phyloP scores from a whole-genome alignment of 2,797 vertebrate genomes.

The Tolypeutes matacus region DNA sequence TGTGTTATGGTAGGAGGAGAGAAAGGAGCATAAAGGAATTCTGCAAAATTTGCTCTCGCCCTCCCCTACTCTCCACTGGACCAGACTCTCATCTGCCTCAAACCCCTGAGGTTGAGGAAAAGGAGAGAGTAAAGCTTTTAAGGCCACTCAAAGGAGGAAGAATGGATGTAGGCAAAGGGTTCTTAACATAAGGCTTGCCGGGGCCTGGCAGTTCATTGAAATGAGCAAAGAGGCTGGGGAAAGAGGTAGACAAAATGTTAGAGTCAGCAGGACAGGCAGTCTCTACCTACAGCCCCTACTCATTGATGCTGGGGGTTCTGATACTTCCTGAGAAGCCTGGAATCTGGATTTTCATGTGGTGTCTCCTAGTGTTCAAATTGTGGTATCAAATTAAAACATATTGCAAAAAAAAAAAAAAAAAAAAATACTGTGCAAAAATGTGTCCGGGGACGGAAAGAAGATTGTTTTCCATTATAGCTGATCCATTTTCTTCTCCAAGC shows the following conservation, averaged over 20 bases:
- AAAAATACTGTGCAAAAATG: neutral
- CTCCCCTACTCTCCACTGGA: neutral
- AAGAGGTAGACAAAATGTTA: neutral
- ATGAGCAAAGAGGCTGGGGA: fast-evolving
- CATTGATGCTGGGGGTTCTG: neutral
- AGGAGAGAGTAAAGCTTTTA: too few species aligned
- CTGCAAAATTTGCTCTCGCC: neutral
- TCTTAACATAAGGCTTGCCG: neutral
- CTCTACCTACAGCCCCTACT: too few species aligned
- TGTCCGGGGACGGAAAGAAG: neutral
- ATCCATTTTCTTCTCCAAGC: neutral
- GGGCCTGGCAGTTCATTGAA: fast-evolving
- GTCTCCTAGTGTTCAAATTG: neutral
- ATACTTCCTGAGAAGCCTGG: neutral
- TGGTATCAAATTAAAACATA: neutral
- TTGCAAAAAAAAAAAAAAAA: too few species aligned
- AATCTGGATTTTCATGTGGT: neutral
- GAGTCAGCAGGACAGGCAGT: too few species aligned
- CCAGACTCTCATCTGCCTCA: neutral
- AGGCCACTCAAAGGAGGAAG: neutral
- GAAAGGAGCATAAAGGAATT: neutral
- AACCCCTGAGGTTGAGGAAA: too few species aligned
- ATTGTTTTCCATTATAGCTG: neutral
- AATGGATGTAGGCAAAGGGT: too few species aligned
- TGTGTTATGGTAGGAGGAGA: neutral